Base-by-base conservation (phyloP, 2,888 invertebrate genomes). In the Cerceris ruficornis region DNA sequence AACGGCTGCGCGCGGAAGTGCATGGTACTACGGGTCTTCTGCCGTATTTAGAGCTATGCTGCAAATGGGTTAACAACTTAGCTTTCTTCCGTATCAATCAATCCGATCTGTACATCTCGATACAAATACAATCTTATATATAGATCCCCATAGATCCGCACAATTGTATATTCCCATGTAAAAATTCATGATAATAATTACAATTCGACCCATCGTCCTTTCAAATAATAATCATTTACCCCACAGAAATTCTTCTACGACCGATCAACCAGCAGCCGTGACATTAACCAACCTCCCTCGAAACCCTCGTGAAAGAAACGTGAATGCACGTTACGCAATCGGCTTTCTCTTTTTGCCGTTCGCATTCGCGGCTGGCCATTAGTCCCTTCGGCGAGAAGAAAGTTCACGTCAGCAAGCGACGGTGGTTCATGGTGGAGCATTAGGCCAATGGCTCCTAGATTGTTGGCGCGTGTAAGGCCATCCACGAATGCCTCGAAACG, bases 401-500 rank as follows among this genome's bases (percentile, higher is more conserved):
- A 82, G 70, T 78, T 72, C 52, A 46, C 72, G 49, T 62, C 49
- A 70, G 59, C 75, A 68, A 62, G 59, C 28, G 28, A 28, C 28
- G 59, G 17, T 50, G 72, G 69, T 71, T 77, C 71, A 77, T 54
- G 71, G 57, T 54, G 60, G 42, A 80, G 59, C 67, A 75, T 78
- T 72, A 82, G 88, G 88, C 87, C 88, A 88, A 90, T 89, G 90
- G 86, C 88, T 88, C 76, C 74, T 79, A 64, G 80, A 80, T 76
- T 73, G 78, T 71, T 65, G 81, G 83, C 85, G 81, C 87, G 85
- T 90, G 90, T 87, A 90, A 89, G 87, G 89, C 80, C 87, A 87
- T 78, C 54, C 61, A 52, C 55, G 69, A 69, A 28, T 64, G 54
- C 42, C 43, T 41, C 54, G 39, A 41, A 39, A 42, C 54, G 65